Base-by-base conservation (phyloP, 1,140 invertebrate genomes). In the Glomeris maerens region DNA sequence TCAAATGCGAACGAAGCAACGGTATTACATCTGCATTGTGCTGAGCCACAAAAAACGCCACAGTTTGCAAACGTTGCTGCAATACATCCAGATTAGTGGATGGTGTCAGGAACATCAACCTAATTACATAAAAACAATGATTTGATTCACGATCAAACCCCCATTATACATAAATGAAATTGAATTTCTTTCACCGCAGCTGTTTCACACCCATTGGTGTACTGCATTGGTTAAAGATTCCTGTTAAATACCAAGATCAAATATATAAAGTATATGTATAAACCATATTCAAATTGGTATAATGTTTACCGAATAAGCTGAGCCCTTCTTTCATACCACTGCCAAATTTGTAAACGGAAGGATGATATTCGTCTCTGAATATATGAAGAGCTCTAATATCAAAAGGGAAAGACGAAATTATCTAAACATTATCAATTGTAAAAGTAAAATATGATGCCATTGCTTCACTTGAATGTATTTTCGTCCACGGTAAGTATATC, bases 401-500 rank as follows among this genome's bases (percentile, higher is more conserved):
- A 46, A 21, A 46, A 36, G 13, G 13, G 20, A 36, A 10, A 36
- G 13, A 13, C 28, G n/a, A n/a, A n/a, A n/a, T n/a, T n/a, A n/a
- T n/a, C n/a, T n/a, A n/a, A n/a, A n/a, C n/a, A n/a, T n/a, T n/a
- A n/a, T n/a, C n/a, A n/a, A n/a, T n/a, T n/a, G n/a, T n/a, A n/a
- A n/a, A n/a, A n/a, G n/a, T n/a, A n/a, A n/a, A n/a, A n/a, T n/a
- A n/a, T n/a, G n/a, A n/a, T n/a, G n/a, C n/a, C n/a, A n/a, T n/a
- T n/a, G n/a, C 52, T 45, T 52, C 50, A 67, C 50, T 74, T 73
- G 60, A 78, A 84, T 2, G 78, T 79, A 55, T 78, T 77, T 38
- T 78, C 72, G 64, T 86, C 81, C 7, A 88, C 71, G 55, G 75
- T 75, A 22, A 88, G 74, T 55, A 81, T 70, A 58, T 83, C 74